A percentile compares a stretch with the other conserved stretches of the same genome.
Evolutionary conservation across 1,140 invertebrate genomes (phyloP).

Genomic region (Aphaenogaster ashmeadi): DNA sequence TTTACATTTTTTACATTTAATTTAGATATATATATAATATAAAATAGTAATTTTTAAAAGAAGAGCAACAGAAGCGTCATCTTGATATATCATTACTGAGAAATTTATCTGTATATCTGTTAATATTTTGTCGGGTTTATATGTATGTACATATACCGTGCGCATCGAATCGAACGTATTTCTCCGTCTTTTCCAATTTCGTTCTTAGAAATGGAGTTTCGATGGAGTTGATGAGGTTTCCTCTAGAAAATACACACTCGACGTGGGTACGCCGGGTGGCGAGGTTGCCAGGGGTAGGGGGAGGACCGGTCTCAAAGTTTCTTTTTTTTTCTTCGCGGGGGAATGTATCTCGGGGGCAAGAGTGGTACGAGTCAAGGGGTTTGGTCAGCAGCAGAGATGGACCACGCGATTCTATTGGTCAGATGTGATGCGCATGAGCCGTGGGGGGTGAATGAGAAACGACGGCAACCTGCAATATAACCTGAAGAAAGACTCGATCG

Average conservation of each 20-base stretch:
- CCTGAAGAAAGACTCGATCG: slow-evolving; percentile 80
- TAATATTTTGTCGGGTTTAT: slow-evolving; percentile 15
- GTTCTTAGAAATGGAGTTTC: slow-evolving; percentile 78
- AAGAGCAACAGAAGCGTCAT: not conserved
- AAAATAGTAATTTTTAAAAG: not conserved
- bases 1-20: not conserved
- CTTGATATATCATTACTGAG: not conserved
- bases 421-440: slow-evolving; percentile 79
- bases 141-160: slow-evolving; percentile 23
- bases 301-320: slow-evolving; percentile 72
- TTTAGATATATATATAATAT: not conserved
- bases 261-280: slow-evolving; percentile 58
- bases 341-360: slow-evolving; percentile 78
- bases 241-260: slow-evolving; percentile 78
- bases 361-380: slow-evolving; percentile 79
- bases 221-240: slow-evolving; percentile 78
- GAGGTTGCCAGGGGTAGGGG: not conserved
- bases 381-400: slow-evolving; percentile 80
- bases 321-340: slow-evolving; percentile 75
- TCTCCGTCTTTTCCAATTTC: slow-evolving; percentile 75
- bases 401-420: slow-evolving; percentile 80
- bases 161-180: slow-evolving; percentile 72
- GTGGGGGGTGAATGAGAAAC: slow-evolving; percentile 79
- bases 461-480: slow-evolving; percentile 79
- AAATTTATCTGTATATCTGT: slow-evolving; percentile 8